Conservation (phyloP, 2,888 invertebrate species). For the Synanthedon andrenaeformis region DNA sequence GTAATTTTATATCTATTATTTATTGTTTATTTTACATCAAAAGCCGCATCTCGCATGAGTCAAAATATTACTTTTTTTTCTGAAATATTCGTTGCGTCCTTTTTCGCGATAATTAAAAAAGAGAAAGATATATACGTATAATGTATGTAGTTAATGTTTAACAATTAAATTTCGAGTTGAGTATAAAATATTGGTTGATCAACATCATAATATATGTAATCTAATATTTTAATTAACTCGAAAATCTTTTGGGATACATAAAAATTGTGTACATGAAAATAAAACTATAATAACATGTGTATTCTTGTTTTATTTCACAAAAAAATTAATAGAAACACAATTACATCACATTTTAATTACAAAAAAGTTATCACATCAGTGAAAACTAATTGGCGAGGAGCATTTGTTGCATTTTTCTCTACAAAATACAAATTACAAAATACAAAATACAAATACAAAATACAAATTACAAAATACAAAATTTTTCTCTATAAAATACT, state of each 20-base stretch:
- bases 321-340: too few species aligned
- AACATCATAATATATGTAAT: not conserved
- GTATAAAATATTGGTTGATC: not conserved
- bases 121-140: not conserved
- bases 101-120: not conserved
- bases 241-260: slow-evolving; percentile 20
- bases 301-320: slow-evolving; percentile 21
- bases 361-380: not conserved
- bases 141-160: not conserved
- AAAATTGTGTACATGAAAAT: slow-evolving; percentile 45
- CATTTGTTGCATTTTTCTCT: too few species aligned
- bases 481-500: too few species aligned
- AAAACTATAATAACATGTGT: slow-evolving; percentile 39
- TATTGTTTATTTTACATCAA: too few species aligned
- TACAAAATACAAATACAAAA: too few species aligned
- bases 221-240: not conserved
- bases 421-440: too few species aligned
- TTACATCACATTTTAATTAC: not conserved
- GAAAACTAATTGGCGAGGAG: too few species aligned
- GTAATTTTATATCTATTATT: too few species aligned
- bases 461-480: too few species aligned
- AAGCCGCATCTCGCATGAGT: too few species aligned
- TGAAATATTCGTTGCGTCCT: too few species aligned
- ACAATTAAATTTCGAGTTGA: not conserved
- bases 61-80: too few species aligned